Base-by-base conservation (phyloP, 2,113 vertebrate genomes). In the Rattus norvegicus region DNA sequence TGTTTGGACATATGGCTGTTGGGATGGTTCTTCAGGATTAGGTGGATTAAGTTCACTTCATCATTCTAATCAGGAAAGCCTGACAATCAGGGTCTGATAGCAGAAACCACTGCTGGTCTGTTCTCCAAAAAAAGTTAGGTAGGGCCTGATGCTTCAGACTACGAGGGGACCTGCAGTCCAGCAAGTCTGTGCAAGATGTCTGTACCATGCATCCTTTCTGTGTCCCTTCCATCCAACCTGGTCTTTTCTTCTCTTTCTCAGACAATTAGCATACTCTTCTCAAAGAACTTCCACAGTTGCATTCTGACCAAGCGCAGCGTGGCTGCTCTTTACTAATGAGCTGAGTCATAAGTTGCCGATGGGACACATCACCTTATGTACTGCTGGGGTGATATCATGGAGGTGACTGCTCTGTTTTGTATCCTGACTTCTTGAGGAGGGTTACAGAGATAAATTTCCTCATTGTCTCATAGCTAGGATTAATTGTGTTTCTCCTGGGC, bases 401-500 rank as follows among this genome's bases (percentile, higher is more conserved):
- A 79, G n/a, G 39, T 61, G 19, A 30, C 17, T 8, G 47, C 43
- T 30, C 17, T 77, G 65, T 49, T 95, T 69, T 89, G 10, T 69
- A 7, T 39, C 1, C 0, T 26, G 49, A 20, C 56, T 96, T 91
- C 81, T 94, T 0, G 1, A 79, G 59, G n/a, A 79, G 33, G 39
- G 28, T 36, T 47, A 30, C 30, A 84, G 49, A 10, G 77, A 87
- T 72, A 91, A 11, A 67, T 91, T 83, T 85, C 77, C 80, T 47
- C 72, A 12, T 83, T 56, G 61, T 33, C 93, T 97, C 83, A 80
- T 83, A 90, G 69, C 61, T 24, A 81, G 90, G 67, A 90, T 86
- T 92, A 95, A 89, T 75, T 91, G 59, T 70, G 54, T 76, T 90
- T 95, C 36, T 92, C 65, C 54, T 33, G 43, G 86, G 61, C 72